Evolutionary conservation across 2,113 vertebrate genomes (phyloP).

Genomic region (Camelus bactrianus): DNA sequence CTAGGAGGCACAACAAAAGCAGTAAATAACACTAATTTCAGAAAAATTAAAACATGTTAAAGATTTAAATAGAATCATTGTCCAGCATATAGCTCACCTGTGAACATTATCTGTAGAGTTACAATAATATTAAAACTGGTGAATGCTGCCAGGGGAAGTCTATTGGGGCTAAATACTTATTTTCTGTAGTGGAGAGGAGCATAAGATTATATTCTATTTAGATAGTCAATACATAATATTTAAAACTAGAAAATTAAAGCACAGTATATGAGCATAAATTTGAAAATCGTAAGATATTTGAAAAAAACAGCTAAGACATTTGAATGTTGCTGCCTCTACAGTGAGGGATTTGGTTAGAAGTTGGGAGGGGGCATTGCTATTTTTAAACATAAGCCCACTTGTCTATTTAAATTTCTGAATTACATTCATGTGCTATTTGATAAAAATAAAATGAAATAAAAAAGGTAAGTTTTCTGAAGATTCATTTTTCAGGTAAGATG

Average conservation of each 20-base stretch:
- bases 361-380: not conserved
- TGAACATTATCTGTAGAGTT: not conserved
- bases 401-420: not conserved
- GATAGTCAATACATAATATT: not conserved
- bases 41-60: not conserved
- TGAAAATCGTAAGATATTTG: not conserved
- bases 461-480: not conserved
- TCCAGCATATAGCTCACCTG: not conserved
- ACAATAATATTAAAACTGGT: not conserved
- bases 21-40: not conserved
- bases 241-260: slow-evolving; percentile 15
- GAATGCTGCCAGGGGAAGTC: not conserved
- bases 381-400: not conserved
- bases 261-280: not conserved
- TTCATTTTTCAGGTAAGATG: not conserved
- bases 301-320: not conserved
- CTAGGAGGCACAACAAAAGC: not conserved
- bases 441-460: not conserved
- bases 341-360: not conserved
- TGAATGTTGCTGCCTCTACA: not conserved
- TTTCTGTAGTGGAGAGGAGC: not conserved
- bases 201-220: not conserved
- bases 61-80: not conserved
- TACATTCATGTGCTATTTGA: not conserved
- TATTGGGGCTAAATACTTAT: not conserved